Conservation (phyloP, 2,888 invertebrate genomes). For the Apeira syringaria region DNA sequence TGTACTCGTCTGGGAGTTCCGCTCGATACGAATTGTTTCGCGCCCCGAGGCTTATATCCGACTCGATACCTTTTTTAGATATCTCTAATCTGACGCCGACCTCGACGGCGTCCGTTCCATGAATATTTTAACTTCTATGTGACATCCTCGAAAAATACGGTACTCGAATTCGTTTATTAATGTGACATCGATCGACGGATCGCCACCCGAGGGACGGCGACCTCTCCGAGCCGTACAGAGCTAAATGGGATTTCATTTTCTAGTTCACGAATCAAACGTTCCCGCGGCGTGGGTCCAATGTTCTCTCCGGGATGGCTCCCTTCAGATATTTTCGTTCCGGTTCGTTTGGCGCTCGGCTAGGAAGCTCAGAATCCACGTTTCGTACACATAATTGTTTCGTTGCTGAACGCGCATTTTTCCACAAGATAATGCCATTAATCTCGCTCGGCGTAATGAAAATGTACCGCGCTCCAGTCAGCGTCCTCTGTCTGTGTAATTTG, state of each 20-base stretch:
- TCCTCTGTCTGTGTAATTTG: conserved; percentile 47
- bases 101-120: conserved; percentile 62
- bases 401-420: conserved; percentile 64
- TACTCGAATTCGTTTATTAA: conserved; percentile 70
- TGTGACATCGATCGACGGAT: conserved; percentile 60
- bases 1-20: conserved; percentile 24
- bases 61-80: conserved; percentile 57
- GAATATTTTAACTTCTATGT: conserved; percentile 74
- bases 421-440: conserved; percentile 73
- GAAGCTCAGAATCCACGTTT: conserved; percentile 37
- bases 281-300: conserved; percentile 53
- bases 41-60: conserved; percentile 40
- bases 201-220: conserved; percentile 47
- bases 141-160: conserved; percentile 64
- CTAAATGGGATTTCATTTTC: conserved; percentile 78
- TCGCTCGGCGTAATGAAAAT: conserved; percentile 64
- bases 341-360: conserved; percentile 49
- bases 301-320: conserved; percentile 50
- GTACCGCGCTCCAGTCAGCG: conserved; percentile 48
- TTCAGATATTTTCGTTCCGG: conserved; percentile 54
- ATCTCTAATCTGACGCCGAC: conserved; percentile 62
- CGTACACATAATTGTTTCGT: conserved; percentile 64
- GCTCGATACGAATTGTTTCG: conserved; percentile 56
- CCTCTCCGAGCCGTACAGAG: conserved; percentile 45
- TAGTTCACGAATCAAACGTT: conserved; percentile 75